Evolutionary conservation across 2,113 vertebrate species (phyloP), one percentile per base, ranked within the genome.

Genomic region (Notiomystis cincta): DNA sequence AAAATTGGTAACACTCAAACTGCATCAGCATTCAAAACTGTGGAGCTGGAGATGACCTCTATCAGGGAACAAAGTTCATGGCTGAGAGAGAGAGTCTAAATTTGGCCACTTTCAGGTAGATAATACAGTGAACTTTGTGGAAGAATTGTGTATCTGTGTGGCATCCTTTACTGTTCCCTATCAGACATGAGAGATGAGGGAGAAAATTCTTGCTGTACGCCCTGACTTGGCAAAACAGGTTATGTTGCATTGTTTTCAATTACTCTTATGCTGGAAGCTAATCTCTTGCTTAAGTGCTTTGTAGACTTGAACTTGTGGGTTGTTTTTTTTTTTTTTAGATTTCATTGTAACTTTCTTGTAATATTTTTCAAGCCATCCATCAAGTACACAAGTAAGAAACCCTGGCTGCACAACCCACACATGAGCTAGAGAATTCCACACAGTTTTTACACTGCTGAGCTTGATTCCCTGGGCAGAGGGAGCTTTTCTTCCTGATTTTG

Each of bases 1-100:
- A 90, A 95, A 94, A 95, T 73, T 83, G 67, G 67, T 60, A 92
- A 81, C 47, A 8, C 51, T 86, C 85, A 78, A 81, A 94, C 67
- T 57, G 38, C 54, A 92, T 95, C 90, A 94, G 42, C 51, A 90
- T 93, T 96, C 79, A 75, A 56, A 95, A 72, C 78, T 58, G 50
- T 62, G 47, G 79, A 91, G 66, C 58, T 28, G 13, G 16, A 30
- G 35, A 47, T 92, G 95, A 94, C 93, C 92, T 90, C 62, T 91
- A 2, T 79, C 25, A 60, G 86, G 87, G 67, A 93, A 62, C 9
- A 80, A 78, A 94, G 70, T 57, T 94, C 66, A 28, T 42, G 89
- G 60, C 58, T 15, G 24, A 82, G 64, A 72, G 40, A 69, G 42
- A 62, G 19, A 56, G 28, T 82, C 81, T 87, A 87, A 93, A 85